Conservation (phyloP, 2,888 invertebrate genomes). For the Pterostichus madidus region DNA sequence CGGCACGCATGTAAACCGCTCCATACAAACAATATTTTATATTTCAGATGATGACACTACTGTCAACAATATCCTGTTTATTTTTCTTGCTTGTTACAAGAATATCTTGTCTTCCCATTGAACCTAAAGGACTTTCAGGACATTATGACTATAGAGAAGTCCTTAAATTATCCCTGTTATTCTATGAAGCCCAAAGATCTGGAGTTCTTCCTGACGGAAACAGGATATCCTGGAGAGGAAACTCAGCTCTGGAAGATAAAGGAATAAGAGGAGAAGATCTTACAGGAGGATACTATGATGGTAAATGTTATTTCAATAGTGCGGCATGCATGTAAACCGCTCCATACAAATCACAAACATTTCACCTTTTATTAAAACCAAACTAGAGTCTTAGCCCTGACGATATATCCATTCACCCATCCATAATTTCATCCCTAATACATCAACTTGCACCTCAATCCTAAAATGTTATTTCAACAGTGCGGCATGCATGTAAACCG, state of each 20-base stretch:
- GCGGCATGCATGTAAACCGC: too few relatives aligned
- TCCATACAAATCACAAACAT: too few relatives aligned
- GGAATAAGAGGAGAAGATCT: slow-evolving; percentile 79
- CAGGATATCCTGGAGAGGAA: slow-evolving; percentile 79
- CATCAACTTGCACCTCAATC: too few relatives aligned
- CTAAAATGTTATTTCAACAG: too few relatives aligned
- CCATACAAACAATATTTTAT: neutral
- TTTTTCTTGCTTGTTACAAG: neutral
- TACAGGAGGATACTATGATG: slow-evolving; percentile 81
- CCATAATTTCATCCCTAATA: too few relatives aligned
- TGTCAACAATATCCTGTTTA: neutral
- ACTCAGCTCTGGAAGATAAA: slow-evolving; percentile 79
- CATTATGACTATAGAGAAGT: slow-evolving; percentile 77
- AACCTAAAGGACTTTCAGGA: neutral
- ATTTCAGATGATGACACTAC: neutral
- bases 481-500: too few relatives aligned
- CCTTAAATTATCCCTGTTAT: slow-evolving; percentile 78
- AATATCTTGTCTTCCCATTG: neutral
- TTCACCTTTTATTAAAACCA: too few relatives aligned
- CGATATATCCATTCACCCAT: too few relatives aligned
- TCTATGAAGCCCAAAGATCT: slow-evolving; percentile 81
- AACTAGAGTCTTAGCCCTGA: too few relatives aligned
- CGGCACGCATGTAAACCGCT: too few relatives aligned
- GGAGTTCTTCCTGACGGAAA: slow-evolving; percentile 78
- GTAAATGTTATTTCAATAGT: slow-evolving; percentile 72